phyloP scores from a whole-genome alignment of 2,113 vertebrate genomes.

The Pygoscelis adeliae region DNA sequence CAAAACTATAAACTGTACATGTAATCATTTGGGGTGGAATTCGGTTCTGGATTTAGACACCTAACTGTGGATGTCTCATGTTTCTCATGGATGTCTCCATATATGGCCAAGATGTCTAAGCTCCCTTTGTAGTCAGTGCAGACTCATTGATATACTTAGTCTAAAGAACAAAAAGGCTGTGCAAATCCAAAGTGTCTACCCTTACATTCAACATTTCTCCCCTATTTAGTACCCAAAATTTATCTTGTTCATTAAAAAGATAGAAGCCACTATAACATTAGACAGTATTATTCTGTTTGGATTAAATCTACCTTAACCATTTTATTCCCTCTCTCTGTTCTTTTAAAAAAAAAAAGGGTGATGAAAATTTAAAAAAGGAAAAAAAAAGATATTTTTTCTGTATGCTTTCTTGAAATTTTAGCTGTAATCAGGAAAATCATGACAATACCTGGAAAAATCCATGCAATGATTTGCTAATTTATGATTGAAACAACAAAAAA shows the following conservation, averaged over 20 bases:
- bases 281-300: background rate
- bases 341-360: background rate
- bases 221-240: background rate
- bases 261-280: background rate
- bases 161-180: background rate
- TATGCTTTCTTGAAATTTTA: background rate
- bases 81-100: background rate
- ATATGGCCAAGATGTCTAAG: background rate
- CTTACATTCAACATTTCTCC: background rate
- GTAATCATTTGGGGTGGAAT: background rate
- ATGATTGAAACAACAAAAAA: background rate
- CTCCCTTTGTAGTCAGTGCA: background rate
- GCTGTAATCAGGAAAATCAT: background rate
- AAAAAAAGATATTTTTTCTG: background rate
- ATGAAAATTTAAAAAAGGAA: background rate
- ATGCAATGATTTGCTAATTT: background rate
- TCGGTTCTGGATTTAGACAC: background rate
- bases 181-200: background rate
- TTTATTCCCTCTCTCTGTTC: fast-evolving
- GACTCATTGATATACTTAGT: background rate
- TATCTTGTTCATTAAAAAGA: background rate
- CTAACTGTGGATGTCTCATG: background rate
- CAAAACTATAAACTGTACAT: background rate
- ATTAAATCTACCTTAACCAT: background rate
- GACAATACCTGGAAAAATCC: background rate